Evolutionary conservation across 37 sponge, comb jelly and placozoan genomes (phyloP), one percentile per base, ranked within the genome.

Genomic region (Beroe ovata): DNA sequence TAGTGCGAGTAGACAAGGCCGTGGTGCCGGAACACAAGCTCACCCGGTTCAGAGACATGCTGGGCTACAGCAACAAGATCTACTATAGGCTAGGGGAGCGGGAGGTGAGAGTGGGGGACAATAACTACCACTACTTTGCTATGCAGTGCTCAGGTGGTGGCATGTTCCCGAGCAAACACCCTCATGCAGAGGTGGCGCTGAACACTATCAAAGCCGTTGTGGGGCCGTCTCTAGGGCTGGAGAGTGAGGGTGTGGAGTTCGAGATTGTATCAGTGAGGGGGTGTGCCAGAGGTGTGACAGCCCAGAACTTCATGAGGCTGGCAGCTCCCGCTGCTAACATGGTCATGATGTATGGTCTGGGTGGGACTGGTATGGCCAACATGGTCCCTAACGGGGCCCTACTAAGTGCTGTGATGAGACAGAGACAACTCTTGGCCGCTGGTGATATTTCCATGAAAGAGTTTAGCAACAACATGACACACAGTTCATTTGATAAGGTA

Each of bases 121-220:
- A 33, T 21, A 22, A 23, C 23, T 41, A 40, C 47, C 84, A 77
- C 42, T 20, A 42, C 36, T 77, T 77, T 41, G 84, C 84, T 3
- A 77, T 77, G 23, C 84, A 77, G 84, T 33, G 47, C 21, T 42
- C 84, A 20, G 84, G 54, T n/a, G 84, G 84, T 11, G 84, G 84
- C 1, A 6, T 42, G n/a, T 77, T 77, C 28, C 84, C 84, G 3
- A 36, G 22, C 28, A 0, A 18, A 40, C 84, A 77, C 54, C 8
- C 38, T 19, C 84, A 77, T 42, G 29, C 84, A n/a, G 84, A 77
- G 38, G 22, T 54, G 21, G 29, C 47, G 1, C 84, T 77, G 14
- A 77, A 77, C 84, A 20, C n/a, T 41, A 77, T 77, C 84, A 77
- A 42, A 19, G 28, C 84, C 1, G 47, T n/a, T 0, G 8, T 77